Evolutionary conservation across 2,888 invertebrate genomes (phyloP), one percentile per base, ranked within the genome.

Genomic region (Blastobasis lacticolella): DNA sequence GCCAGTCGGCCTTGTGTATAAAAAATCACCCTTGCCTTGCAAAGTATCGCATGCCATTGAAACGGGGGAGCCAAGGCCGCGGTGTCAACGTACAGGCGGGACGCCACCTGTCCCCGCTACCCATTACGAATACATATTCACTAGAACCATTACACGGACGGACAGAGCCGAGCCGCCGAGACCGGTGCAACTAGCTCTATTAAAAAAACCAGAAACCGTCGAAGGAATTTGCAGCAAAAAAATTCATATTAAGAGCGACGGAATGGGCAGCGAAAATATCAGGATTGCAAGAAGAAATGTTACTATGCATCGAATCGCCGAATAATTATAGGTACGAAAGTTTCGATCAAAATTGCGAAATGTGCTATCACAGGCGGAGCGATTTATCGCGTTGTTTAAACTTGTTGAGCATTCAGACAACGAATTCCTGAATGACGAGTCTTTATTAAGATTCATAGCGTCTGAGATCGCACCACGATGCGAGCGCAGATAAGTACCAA

Each of bases 1-100:
- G 69, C 70, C 66, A 61, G 75, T 64, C 69, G 73, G 67, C 82
- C 83, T 82, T 82, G 80, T 69, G 63, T 23, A 68, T 64, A 60
- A 69, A 74, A 78, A 76, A 81, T 77, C 71, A 65, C 67, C 66
- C 64, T 71, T 74, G 68, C 70, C 71, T 73, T 74, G 72, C 69
- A 73, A 65, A 67, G 64, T 64, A 63, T 70, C 69, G 71, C 76
- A 73, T 77, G 77, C 78, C 78, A 79, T 79, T 80, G 80, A 79
- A 73, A 70, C 73, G 72, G 66, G 71, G 69, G 74, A 69, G 69
- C 66, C 83, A 87, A 87, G 87, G 87, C 71, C 83, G 75, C 54
- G 57, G 69, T 75, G 85, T 84, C 86, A 85, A 86, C 64, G 84
- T 69, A 84, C 84, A 81, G 69, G 63, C 70, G 74, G 75, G 79